These are phyloP conservation scores for Microcebus griseorufus DNA, from an alignment of 2,113 vertebrate genomes.

Conservation along the genomic window DNA sequence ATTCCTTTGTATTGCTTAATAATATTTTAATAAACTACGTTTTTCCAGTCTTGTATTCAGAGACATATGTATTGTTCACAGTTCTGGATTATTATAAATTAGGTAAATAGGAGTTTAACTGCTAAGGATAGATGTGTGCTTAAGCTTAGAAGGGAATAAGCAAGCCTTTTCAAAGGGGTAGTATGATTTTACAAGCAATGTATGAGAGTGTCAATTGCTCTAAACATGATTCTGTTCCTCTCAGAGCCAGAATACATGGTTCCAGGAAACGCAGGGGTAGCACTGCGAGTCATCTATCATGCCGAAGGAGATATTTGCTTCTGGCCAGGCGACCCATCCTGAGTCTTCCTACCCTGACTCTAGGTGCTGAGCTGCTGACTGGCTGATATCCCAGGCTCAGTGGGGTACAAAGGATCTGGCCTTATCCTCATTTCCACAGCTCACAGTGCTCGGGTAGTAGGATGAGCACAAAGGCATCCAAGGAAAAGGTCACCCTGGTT, in stretches of 20 bases:
- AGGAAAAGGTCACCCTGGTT: conserved; percentile 57
- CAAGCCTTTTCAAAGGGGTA: neutral
- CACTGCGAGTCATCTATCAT: neutral
- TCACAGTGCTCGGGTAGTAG: conserved; percentile 66
- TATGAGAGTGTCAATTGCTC: neutral
- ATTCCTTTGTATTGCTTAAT: neutral
- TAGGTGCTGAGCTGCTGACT: neutral
- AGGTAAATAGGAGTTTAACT: neutral
- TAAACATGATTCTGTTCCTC: neutral
- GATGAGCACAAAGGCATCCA: conserved; percentile 62
- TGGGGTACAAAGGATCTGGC: neutral
- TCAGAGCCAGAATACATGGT: neutral
- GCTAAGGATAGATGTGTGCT: neutral
- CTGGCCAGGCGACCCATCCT: neutral
- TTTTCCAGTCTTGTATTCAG: neutral
- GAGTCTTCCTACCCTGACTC: neutral
- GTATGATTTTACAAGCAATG: neutral
- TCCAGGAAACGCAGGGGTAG: neutral
- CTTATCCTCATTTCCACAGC: conserved; percentile 51
- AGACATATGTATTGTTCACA: neutral
- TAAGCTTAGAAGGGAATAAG: neutral
- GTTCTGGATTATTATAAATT: neutral
- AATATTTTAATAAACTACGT: neutral
- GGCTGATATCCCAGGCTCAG: fast-evolving
- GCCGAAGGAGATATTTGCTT: no score